Evolutionary conservation across 2,113 vertebrate species (phyloP).

Genomic region (Sapayoa aenigma): DNA sequence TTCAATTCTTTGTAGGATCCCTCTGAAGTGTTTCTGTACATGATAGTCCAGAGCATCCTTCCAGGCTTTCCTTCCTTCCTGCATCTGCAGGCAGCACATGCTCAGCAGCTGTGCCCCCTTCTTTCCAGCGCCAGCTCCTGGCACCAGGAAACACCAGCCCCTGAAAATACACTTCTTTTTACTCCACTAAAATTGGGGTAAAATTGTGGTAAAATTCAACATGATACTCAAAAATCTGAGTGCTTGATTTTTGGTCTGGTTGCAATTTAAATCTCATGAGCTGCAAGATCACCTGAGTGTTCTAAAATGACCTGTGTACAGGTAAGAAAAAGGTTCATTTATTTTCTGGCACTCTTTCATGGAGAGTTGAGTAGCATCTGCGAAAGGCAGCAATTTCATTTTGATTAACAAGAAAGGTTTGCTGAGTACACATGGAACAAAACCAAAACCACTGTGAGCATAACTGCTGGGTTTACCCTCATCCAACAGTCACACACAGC

Average conservation of each 20-base stretch:
- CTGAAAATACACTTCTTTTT: neutral
- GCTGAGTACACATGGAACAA: neutral
- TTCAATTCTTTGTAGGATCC: neutral
- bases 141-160: neutral
- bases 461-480: neutral
- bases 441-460: neutral
- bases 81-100: neutral
- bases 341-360: neutral
- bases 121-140: neutral
- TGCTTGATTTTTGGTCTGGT: neutral
- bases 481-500: neutral
- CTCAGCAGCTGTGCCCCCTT: neutral
- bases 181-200: neutral
- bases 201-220: accelerated
- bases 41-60: neutral
- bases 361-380: neutral
- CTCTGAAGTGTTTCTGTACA: neutral
- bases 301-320: neutral
- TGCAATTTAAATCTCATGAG: neutral
- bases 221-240: neutral
- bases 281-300: neutral
- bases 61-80: neutral
- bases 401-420: constrained; percentile 20
- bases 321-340: constrained; percentile 16
- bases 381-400: neutral